phyloP scores from a whole-genome alignment of 2,888 invertebrate species.

The Sicus ferrugineus region DNA sequence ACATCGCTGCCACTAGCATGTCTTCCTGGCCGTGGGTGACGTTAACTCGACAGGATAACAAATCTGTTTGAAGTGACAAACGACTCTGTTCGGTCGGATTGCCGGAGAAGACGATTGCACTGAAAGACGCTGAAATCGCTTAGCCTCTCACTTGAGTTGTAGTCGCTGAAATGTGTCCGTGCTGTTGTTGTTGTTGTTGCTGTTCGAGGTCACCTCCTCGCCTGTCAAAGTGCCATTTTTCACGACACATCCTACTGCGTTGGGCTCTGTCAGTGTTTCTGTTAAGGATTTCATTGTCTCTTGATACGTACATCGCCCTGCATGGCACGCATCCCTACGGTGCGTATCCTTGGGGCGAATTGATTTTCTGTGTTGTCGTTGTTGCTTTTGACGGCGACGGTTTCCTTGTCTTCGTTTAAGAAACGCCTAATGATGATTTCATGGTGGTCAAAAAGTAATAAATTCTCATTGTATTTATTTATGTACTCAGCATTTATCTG shows the following conservation, averaged over 20 bases:
- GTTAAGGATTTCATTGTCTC: conserved; percentile 6
- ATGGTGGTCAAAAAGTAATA: conserved; percentile 63
- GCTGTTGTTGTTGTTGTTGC: conserved; percentile 6
- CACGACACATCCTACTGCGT: conserved; percentile 48
- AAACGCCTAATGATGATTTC: conserved; percentile 60
- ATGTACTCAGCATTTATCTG: conserved; percentile 49
- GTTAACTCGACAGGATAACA: conserved; percentile 64
- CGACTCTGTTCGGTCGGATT: conserved; percentile 51
- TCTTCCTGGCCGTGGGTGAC: conserved; percentile 48
- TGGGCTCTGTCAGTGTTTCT: conserved; percentile 20
- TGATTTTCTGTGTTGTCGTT: background rate
- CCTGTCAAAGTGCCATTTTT: conserved; percentile 45
- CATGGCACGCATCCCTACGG: background rate
- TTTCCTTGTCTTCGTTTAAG: background rate
- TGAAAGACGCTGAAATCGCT: conserved; percentile 1
- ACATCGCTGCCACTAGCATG: too few relatives aligned
- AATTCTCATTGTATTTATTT: conserved; percentile 56
- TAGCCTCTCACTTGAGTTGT: background rate
- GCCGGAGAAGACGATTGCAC: background rate
- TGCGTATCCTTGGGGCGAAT: background rate
- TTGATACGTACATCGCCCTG: background rate
- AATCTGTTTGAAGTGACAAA: conserved; percentile 64
- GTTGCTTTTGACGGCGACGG: background rate
- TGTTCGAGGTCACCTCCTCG: conserved; percentile 16
- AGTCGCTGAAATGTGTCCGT: conserved; percentile 7